Conservation (phyloP, 2,888 invertebrate genomes). For the Cheilosia soror region DNA sequence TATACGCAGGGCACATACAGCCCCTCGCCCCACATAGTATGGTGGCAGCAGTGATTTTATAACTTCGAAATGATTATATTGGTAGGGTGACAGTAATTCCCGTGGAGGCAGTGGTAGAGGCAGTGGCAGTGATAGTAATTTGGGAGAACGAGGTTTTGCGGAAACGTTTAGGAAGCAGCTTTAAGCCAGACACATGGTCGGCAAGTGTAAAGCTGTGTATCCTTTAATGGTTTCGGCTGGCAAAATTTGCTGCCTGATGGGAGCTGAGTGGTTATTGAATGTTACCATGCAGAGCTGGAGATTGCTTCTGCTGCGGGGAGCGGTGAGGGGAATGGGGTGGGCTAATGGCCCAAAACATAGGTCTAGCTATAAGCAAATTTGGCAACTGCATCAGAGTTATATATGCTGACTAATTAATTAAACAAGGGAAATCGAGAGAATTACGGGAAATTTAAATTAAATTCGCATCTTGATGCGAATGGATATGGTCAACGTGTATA, state of each 20-base stretch:
- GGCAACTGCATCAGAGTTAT: constrained; percentile 30
- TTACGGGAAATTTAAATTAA: constrained; percentile 11
- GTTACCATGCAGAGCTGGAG: constrained; percentile 10
- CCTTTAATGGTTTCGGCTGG: constrained; percentile 55
- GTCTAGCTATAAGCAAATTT: constrained; percentile 41
- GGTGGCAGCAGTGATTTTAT: constrained; percentile 64
- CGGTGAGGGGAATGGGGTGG: background rate
- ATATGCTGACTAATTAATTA: constrained; percentile 18
- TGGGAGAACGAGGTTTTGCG: constrained; percentile 37
- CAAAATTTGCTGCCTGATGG: constrained; percentile 22
- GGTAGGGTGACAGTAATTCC: constrained; percentile 72
- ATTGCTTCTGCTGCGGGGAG: background rate
- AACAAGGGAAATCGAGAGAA: background rate
- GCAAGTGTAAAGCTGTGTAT: constrained; percentile 54
- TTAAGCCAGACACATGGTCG: constrained; percentile 50
- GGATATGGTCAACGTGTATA: background rate
- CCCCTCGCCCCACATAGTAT: too few relatives aligned
- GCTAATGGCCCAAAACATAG: constrained; percentile 36
- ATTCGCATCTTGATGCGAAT: constrained; percentile 2
- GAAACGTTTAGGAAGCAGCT: constrained; percentile 56
- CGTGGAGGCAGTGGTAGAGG: constrained; percentile 19
- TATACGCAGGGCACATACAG: constrained; percentile 16
- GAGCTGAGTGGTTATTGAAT: constrained; percentile 57
- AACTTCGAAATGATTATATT: constrained; percentile 70
- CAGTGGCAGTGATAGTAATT: constrained; percentile 30